Evolutionary conservation across 2,797 vertebrate genomes (phyloP).

Genomic region (Ispidina picta): DNA sequence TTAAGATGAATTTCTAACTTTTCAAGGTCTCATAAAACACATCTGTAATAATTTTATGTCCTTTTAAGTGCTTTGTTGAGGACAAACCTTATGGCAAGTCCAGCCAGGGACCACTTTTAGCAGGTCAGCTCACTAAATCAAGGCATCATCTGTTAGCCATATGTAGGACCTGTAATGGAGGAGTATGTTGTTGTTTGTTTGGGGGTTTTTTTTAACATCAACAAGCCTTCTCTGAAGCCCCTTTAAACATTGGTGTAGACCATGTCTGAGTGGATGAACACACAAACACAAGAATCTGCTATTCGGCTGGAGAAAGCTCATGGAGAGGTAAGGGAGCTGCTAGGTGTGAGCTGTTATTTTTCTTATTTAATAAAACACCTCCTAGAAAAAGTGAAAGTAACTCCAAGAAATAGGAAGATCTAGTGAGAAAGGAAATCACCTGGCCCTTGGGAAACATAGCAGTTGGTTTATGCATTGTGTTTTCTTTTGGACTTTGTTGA

Average conservation of each 20-base stretch:
- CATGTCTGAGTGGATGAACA: background rate
- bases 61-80: background rate
- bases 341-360: background rate
- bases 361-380: background rate
- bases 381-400: background rate
- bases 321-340: background rate
- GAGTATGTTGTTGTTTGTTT: background rate
- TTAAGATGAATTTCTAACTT: background rate
- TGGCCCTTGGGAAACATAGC: background rate
- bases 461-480: background rate
- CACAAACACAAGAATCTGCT: background rate
- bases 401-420: conserved; percentile 3
- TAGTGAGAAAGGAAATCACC: conserved; percentile 11
- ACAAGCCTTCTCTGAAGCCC: background rate
- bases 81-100: background rate
- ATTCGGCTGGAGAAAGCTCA: background rate
- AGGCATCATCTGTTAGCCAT: background rate
- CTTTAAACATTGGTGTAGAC: background rate
- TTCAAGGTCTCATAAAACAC: background rate
- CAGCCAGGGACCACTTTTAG: background rate
- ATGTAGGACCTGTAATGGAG: background rate
- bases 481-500: conserved; percentile 4
- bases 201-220: background rate
- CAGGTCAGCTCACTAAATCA: background rate
- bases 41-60: background rate